Percentiles rank a stretch among this genome's conserved stretches.
Conservation (phyloP, 2,888 invertebrate species). For the Trissolcus japonicus region DNA sequence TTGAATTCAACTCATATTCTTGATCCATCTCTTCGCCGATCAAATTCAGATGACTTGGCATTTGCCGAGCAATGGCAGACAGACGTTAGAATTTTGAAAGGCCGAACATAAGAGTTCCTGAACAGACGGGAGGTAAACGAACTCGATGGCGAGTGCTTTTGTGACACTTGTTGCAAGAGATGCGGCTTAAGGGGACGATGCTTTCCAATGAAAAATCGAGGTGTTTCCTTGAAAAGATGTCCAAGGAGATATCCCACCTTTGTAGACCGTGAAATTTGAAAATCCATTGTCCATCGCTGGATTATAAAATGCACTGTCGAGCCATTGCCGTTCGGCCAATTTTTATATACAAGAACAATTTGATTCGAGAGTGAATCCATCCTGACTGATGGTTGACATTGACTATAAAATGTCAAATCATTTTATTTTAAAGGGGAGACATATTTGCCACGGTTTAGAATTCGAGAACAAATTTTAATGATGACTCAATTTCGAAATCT, state of each 20-base stretch:
- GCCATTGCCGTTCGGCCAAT: conserved; percentile 7
- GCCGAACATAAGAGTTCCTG: conserved; percentile 17
- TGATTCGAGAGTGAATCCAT: neutral
- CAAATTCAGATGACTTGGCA: too few relatives aligned
- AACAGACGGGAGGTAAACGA: conserved; percentile 26
- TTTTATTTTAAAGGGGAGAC: too few relatives aligned
- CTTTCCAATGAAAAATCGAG: conserved; percentile 32
- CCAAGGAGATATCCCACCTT: conserved; percentile 6
- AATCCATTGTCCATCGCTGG: conserved; percentile 1
- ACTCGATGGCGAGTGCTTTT: conserved; percentile 18
- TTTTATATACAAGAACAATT: neutral
- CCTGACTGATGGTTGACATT: neutral
- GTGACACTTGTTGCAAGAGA: conserved; percentile 34
- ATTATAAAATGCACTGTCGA: conserved; percentile 20
- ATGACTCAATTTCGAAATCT: too few relatives aligned
- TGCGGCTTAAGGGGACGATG: conserved; percentile 9
- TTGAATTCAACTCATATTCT: too few relatives aligned
- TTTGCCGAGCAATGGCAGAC: too few relatives aligned
- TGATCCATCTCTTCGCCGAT: neutral
- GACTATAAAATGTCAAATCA: neutral
- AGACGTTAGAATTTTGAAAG: neutral
- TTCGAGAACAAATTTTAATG: too few relatives aligned
- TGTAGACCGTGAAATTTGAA: conserved; percentile 23
- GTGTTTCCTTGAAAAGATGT: conserved; percentile 21
- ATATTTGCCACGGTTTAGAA: too few relatives aligned